Evolutionary conservation across 2,888 invertebrate species (phyloP), one percentile per base, ranked within the genome.

Genomic region (Tetropium fuscum): DNA sequence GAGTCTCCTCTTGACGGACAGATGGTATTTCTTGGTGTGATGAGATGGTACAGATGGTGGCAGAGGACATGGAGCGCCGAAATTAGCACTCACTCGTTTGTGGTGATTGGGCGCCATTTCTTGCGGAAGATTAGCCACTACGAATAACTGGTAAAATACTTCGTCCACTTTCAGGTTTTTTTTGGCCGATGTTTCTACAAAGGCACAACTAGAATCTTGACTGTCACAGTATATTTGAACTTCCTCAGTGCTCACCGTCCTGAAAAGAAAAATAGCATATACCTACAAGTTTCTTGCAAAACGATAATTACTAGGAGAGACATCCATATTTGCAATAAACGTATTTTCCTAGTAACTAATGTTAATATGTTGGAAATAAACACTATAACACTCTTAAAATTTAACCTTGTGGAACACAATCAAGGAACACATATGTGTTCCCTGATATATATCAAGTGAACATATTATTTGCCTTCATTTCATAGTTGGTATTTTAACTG

Each of bases 61-160:
- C 64, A 92, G 77, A 5, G 91, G 91, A 66, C 90, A 91, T 0
- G 92, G 92, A 54, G 91, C 90, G 3, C 43, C 92, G 88, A 92
- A 92, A 5, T 88, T 89, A 8, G 90, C 88, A 71, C 88, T 90
- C 36, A 94, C 90, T 58, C 91, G 87, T 74, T 93, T 90, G 80
- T 94, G 94, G 77, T 93, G 90, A 74, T 93, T 93, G 0, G 93
- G 93, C 13, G 93, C 93, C 94, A 95, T 95, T 83, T 95, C 94
- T 72, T 92, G 82, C 0, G 94, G 94, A 58, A 95, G 81, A 78
- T 92, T 92, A 19, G 93, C 92, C 43, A 92, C 88, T 53, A 90
- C 87, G 80, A 95, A 95, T 7, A 95, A 85, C 71, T 92, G 90
- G 79, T 92, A 90, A 81, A 94, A 95, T 10, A 93, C 87, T 74